Evolutionary conservation across 1,140 invertebrate genomes (phyloP).

Genomic region (Conus betulinus): DNA sequence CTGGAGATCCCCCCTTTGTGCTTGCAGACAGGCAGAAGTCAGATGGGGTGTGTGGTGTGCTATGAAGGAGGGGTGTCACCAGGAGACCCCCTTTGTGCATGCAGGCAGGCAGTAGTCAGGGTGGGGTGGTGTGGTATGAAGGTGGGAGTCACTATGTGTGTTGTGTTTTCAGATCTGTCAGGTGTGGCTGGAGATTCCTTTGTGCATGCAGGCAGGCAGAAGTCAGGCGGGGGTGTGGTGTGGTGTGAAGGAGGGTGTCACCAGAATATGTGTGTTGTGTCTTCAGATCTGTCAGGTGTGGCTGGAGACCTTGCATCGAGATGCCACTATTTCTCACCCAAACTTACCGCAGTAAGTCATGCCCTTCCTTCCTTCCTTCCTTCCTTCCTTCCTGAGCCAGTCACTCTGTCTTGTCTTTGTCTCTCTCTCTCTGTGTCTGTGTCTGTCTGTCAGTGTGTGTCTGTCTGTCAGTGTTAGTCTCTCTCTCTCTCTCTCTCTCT

Average conservation of each 20-base stretch:
- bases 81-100: too few relatives aligned
- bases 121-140: too few relatives aligned
- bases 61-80: too few relatives aligned
- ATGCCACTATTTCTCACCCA: slow-evolving; percentile 68
- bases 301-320: slow-evolving; percentile 67
- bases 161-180: slow-evolving; percentile 70
- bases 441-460: neutral
- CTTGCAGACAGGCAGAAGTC: too few relatives aligned
- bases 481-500: neutral
- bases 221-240: too few relatives aligned
- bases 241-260: too few relatives aligned
- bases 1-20: too few relatives aligned
- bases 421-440: neutral
- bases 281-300: slow-evolving; percentile 75
- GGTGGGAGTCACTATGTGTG: too few relatives aligned
- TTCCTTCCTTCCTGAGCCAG: neutral
- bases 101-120: too few relatives aligned
- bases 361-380: too few relatives aligned
- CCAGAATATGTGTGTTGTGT: slow-evolving; percentile 22
- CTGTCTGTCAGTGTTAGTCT: neutral
- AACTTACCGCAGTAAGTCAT: slow-evolving; percentile 62
- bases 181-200: slow-evolving; percentile 70
- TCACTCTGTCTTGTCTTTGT: neutral
- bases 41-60: too few relatives aligned
- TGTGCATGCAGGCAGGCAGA: too few relatives aligned